Evolutionary conservation across 1,140 invertebrate species (phyloP).

Genomic region (Myzus persicae): DNA sequence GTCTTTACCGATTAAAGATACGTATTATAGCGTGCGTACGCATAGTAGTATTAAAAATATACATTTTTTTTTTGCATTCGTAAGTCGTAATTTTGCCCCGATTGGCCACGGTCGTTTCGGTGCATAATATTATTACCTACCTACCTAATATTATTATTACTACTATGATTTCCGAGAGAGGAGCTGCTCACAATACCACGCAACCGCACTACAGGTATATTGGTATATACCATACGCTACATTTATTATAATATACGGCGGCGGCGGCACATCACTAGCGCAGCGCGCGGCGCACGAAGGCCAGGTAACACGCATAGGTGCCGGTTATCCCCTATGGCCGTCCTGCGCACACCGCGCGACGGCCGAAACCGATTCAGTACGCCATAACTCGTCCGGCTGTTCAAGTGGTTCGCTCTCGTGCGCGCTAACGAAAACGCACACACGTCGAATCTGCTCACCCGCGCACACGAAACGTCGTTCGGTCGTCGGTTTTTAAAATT

Average conservation of each 20-base stretch:
- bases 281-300: constrained; percentile 50
- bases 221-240: neutral
- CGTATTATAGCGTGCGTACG: neutral
- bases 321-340: constrained; percentile 49
- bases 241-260: neutral
- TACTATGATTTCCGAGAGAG: neutral
- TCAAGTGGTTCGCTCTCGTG: constrained; percentile 10
- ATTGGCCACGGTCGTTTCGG: neutral
- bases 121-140: neutral
- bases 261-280: constrained; percentile 48
- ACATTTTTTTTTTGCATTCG: neutral
- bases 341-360: constrained; percentile 45
- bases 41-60: neutral
- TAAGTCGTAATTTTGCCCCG: neutral
- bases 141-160: neutral
- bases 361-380: constrained; percentile 58
- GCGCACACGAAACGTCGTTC: neutral
- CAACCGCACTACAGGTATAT: neutral
- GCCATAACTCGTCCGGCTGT: constrained; percentile 53
- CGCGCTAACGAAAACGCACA: neutral
- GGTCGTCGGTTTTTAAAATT: neutral
- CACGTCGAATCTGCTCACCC: neutral
- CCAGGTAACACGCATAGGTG: constrained; percentile 55
- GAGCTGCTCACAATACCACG: neutral
- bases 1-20: neutral